Percentiles rank a stretch among this genome's conserved stretches.
These are phyloP conservation scores for Rugalucina vietnamica DNA, from an alignment of 2,888 invertebrate genomes.

Conservation along the genomic window DNA sequence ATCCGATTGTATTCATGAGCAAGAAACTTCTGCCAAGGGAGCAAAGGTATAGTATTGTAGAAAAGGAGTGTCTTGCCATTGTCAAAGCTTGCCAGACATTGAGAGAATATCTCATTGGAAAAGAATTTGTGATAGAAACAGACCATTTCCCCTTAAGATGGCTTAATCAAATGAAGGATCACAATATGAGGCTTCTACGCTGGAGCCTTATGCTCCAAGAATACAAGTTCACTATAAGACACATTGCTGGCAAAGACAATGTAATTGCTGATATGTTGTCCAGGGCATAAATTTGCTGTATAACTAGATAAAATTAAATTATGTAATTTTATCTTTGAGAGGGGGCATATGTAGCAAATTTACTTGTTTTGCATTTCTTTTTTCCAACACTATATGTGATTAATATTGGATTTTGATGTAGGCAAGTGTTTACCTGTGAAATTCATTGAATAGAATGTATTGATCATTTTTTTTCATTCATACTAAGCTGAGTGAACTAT, in stretches of 20 bases:
- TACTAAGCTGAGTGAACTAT: too few species aligned
- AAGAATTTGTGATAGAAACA: constrained; percentile 36
- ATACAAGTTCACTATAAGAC: not conserved
- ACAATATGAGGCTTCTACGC: constrained; percentile 27
- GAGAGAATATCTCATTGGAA: constrained; percentile 29
- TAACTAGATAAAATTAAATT: not conserved
- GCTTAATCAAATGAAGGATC: constrained; percentile 19
- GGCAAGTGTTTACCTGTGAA: too few species aligned
- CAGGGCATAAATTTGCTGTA: not conserved
- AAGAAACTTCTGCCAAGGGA: constrained; percentile 10
- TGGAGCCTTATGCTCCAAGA: constrained; percentile 17
- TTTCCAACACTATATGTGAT: too few species aligned
- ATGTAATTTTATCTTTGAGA: not conserved
- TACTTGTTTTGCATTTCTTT: not conserved
- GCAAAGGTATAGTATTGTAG: constrained; percentile 3
- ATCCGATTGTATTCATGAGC: not conserved
- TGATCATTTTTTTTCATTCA: too few species aligned
- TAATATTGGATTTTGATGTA: too few species aligned
- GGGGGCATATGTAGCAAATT: constrained; percentile 10
- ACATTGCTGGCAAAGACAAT: constrained; percentile 4
- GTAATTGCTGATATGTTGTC: not conserved
- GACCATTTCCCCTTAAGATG: constrained; percentile 34
- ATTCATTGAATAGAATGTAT: too few species aligned
- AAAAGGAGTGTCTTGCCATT: constrained; percentile 19
- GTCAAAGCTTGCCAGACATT: not conserved